These are phyloP conservation scores for Ochropacha duplaris DNA, from an alignment of 2,888 invertebrate species.

Conservation along the genomic window DNA sequence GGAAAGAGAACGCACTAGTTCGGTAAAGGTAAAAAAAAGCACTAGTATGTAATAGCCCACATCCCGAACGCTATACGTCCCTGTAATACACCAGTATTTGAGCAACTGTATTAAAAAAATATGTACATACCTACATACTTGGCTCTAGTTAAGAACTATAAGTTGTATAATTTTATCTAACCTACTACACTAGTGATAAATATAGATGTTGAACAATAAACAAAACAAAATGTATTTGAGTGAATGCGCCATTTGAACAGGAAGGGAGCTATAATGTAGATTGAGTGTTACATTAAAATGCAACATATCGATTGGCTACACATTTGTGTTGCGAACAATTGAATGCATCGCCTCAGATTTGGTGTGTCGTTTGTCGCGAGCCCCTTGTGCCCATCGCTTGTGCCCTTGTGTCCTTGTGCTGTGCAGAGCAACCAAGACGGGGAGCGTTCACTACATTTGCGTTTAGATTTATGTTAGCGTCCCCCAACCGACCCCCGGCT, in stretches of 20 bases:
- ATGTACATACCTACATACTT: too few species aligned
- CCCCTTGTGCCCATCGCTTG: too few species aligned
- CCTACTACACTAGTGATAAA: too few species aligned
- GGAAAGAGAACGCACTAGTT: too few species aligned
- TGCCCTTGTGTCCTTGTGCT: too few species aligned
- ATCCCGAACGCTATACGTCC: too few species aligned
- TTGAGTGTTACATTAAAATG: constrained; percentile 4
- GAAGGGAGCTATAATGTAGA: constrained; percentile 7
- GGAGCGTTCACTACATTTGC: constrained; percentile 27
- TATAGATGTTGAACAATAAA: not conserved
- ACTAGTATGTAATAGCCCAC: too few species aligned
- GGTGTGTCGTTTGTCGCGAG: constrained; percentile 23
- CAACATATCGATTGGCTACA: constrained; percentile 14
- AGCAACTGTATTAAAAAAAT: too few species aligned
- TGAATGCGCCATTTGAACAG: constrained; percentile 5
- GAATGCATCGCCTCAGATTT: constrained; percentile 33
- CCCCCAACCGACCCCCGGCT: constrained; percentile 6
- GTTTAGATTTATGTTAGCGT: constrained; percentile 23
- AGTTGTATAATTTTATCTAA: too few species aligned
- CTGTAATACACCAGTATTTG: too few species aligned
- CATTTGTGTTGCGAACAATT: constrained; percentile 25
- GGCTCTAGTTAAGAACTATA: too few species aligned
- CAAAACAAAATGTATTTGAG: not conserved
- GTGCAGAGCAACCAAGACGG: constrained; percentile 8
- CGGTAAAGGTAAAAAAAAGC: too few species aligned